These are phyloP conservation scores for Drosophila nr. medialis DNA, from an alignment of 2,888 invertebrate genomes.

Conservation along the genomic window DNA sequence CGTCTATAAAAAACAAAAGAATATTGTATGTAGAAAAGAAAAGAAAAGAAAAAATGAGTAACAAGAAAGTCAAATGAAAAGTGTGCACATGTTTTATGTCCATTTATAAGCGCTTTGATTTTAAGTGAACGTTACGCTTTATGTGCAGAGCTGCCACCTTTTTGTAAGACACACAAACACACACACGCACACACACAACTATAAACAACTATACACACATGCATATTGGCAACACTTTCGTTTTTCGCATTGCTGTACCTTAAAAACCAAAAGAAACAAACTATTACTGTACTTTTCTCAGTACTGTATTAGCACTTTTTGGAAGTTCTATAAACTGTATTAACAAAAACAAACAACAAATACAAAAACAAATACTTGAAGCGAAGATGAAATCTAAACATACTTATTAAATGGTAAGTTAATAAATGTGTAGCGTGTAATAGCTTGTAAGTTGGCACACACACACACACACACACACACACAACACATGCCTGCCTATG, in stretches of 20 bases:
- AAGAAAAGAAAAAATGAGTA: slow-evolving; percentile 29
- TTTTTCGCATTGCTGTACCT: slow-evolving; percentile 80
- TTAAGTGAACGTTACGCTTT: slow-evolving; percentile 76
- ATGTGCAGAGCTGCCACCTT: slow-evolving; percentile 72
- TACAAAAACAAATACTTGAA: slow-evolving; percentile 11
- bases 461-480: slow-evolving; percentile 19
- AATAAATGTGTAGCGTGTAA: slow-evolving; percentile 77
- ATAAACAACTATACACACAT: slow-evolving; percentile 30
- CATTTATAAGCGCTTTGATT: slow-evolving; percentile 69
- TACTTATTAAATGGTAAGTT: slow-evolving; percentile 72
- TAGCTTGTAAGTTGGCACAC: slow-evolving; percentile 67
- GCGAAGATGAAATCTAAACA: slow-evolving; percentile 40
- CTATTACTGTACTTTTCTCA: slow-evolving; percentile 70
- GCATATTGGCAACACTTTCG: slow-evolving; percentile 69
- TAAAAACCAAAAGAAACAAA: slow-evolving; percentile 47
- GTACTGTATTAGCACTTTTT: slow-evolving; percentile 73
- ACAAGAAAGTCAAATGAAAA: slow-evolving; percentile 11
- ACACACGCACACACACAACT: background rate
- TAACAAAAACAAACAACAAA: slow-evolving; percentile 40
- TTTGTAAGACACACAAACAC: slow-evolving; percentile 58
- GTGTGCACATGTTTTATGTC: slow-evolving; percentile 65
- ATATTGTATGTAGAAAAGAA: slow-evolving; percentile 52
- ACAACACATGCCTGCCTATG: slow-evolving; percentile 68
- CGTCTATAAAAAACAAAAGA: slow-evolving; percentile 24
- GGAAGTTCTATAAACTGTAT: slow-evolving; percentile 66